Percentiles rank a stretch among this genome's conserved stretches.
These are phyloP conservation scores for Lutraria rhynchaena DNA, from an alignment of 1,140 invertebrate genomes.

Conservation along the genomic window DNA sequence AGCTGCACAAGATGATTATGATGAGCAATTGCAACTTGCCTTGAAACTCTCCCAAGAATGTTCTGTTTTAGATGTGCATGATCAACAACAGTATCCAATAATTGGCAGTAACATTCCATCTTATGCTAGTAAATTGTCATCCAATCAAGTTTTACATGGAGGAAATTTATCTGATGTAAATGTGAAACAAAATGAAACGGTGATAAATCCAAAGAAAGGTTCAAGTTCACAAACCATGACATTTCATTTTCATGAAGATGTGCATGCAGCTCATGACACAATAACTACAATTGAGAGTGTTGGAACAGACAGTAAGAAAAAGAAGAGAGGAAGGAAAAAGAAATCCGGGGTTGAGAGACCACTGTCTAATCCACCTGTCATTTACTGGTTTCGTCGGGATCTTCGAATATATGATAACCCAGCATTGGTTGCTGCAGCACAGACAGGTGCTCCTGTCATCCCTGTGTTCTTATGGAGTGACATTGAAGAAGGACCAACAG, in stretches of 20 bases:
- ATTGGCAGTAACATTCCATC: too few species aligned
- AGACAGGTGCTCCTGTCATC: conserved; percentile 62
- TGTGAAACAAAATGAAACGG: too few species aligned
- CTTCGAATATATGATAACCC: conserved; percentile 94
- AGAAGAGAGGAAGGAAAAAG: conserved; percentile 44
- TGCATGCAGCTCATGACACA: too few species aligned
- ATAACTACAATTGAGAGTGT: too few species aligned
- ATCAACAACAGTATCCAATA: too few species aligned
- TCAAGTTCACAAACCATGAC: too few species aligned
- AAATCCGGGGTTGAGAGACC: conserved; percentile 17
- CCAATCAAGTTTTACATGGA: not conserved
- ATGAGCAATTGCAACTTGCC: conserved; percentile 59
- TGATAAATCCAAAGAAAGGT: too few species aligned
- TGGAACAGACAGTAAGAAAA: not conserved
- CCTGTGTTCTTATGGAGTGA: conserved; percentile 56
- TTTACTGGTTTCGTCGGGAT: conserved; percentile 95
- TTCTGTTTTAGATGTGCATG: not conserved
- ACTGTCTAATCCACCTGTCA: conserved; percentile 50
- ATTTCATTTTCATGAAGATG: too few species aligned
- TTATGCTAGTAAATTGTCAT: too few species aligned
- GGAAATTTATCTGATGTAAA: not conserved
- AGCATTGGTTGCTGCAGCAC: conserved; percentile 86
- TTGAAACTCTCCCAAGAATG: conserved; percentile 36
- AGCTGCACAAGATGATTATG: conserved; percentile 40
- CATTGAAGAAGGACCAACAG: conserved; percentile 54